A percentile compares a stretch with the other conserved stretches of the same genome.
These are phyloP conservation scores for Fopius arisanus DNA, from an alignment of 1,140 invertebrate genomes.

Conservation along the genomic window DNA sequence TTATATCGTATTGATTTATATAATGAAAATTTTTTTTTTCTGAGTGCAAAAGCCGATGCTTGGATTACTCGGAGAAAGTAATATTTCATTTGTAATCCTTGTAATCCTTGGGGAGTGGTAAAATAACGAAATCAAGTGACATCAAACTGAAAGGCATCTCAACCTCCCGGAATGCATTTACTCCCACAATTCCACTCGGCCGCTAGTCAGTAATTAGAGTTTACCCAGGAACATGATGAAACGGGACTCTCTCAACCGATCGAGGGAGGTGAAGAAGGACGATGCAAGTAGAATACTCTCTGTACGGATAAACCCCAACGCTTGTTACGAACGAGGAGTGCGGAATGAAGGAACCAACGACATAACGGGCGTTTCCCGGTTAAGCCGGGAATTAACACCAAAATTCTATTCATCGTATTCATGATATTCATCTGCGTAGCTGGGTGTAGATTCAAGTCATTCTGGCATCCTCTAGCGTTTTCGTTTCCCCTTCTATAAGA, in stretches of 20 bases:
- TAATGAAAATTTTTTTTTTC: too few species aligned
- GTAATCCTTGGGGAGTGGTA: too few species aligned
- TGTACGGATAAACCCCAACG: background rate
- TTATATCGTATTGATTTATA: too few species aligned
- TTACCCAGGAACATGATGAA: background rate
- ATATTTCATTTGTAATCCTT: too few species aligned
- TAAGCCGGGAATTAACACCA: constrained; percentile 33
- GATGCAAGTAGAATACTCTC: background rate
- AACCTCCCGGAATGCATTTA: background rate
- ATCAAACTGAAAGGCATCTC: background rate
- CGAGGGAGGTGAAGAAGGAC: constrained; percentile 7
- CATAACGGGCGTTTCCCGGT: constrained; percentile 26
- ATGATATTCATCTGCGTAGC: constrained; percentile 34
- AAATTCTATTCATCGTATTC: constrained; percentile 36
- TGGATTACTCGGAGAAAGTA: too few species aligned
- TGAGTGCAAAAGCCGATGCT: too few species aligned
- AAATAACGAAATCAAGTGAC: too few species aligned
- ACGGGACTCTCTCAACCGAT: background rate
- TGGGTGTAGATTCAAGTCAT: constrained; percentile 24
- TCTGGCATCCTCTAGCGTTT: background rate
- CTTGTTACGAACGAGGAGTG: background rate
- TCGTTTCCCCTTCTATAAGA: background rate
- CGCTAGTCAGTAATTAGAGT: constrained; percentile 19
- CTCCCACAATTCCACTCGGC: constrained; percentile 13
- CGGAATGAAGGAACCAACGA: background rate